These are phyloP conservation scores for Camponotus vicinus DNA, from an alignment of 1,140 invertebrate species.

Conservation along the genomic window DNA sequence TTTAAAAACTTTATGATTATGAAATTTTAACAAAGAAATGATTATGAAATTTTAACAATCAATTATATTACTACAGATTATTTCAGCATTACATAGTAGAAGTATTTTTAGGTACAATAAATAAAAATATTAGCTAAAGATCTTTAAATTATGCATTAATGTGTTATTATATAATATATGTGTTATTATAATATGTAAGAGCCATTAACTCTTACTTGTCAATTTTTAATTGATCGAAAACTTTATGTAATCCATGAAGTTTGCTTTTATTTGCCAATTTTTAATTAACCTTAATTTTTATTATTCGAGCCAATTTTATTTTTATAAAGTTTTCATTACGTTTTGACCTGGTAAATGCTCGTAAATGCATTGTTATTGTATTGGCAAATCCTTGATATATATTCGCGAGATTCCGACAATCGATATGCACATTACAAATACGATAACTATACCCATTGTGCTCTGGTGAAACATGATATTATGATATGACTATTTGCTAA, in stretches of 20 bases:
- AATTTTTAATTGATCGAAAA: no score
- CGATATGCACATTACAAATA: not conserved
- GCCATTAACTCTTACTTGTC: no score
- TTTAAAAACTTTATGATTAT: not conserved
- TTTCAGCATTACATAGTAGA: not conserved
- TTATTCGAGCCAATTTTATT: no score
- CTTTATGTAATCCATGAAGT: no score
- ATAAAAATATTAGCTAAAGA: not conserved
- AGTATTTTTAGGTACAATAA: not conserved
- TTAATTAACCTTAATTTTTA: no score
- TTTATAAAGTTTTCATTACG: not conserved
- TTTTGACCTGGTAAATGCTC: not conserved
- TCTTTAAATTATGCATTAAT: not conserved
- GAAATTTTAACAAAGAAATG: not conserved
- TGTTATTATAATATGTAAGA: no score
- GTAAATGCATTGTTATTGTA: not conserved
- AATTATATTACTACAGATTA: not conserved
- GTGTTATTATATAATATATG: not conserved
- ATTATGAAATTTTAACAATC: not conserved
- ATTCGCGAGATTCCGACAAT: not conserved
- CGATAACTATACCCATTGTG: not conserved
- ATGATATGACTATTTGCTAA: not conserved
- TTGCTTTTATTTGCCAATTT: no score
- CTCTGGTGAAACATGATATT: conserved; percentile 21
- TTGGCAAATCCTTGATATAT: not conserved